Evolutionary conservation across 2,888 invertebrate genomes (phyloP), one percentile per base, ranked within the genome.

Genomic region (Axea sp.): DNA sequence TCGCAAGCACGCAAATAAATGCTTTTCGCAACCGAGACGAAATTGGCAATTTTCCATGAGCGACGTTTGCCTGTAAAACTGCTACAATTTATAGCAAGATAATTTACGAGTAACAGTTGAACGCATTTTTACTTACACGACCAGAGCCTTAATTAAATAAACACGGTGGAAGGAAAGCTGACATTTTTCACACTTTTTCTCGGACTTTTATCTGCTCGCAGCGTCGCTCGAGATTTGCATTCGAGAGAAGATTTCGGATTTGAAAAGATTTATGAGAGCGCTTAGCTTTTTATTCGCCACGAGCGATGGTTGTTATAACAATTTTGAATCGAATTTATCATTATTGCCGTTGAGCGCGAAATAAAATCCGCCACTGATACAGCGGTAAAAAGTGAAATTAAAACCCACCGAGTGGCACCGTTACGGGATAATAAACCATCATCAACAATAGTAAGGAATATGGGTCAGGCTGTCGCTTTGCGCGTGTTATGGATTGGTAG

Each of bases 301-400:
- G 15, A 28, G 24, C 31, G 0, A 26, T 15, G 39, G n/a, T 15
- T 31, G 49, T 49, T 49, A 41, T 26, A 51, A 41, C 35, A 51
- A 41, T n/a, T n/a, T n/a, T n/a, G n/a, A n/a, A n/a, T n/a, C n/a
- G n/a, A 62, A 51, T 62, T 62, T 41, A 51, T 62, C 51, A 51
- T 51, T 45, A 37, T 60, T 37, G 41, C 37, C 55, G 28, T 55
- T 53, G 12, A 43, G 9, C n/a, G 19, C 11, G 3, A 6, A 24
- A 9, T 11, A 60, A 37, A 43, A 30, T 57, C 15, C 11, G 12
- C 26, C 17, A 0, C 33, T 15, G 14, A 35, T 24, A 41, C 22
- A 17, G 9, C 26, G 19, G 9, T 28, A 53, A 37, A 24, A 43
- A 26, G 17, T 14, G 26, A 33, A 43, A 11, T 31, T 33, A 19